These are phyloP conservation scores for Eulemur rufifrons DNA, from an alignment of 2,113 vertebrate species.

Conservation along the genomic window DNA sequence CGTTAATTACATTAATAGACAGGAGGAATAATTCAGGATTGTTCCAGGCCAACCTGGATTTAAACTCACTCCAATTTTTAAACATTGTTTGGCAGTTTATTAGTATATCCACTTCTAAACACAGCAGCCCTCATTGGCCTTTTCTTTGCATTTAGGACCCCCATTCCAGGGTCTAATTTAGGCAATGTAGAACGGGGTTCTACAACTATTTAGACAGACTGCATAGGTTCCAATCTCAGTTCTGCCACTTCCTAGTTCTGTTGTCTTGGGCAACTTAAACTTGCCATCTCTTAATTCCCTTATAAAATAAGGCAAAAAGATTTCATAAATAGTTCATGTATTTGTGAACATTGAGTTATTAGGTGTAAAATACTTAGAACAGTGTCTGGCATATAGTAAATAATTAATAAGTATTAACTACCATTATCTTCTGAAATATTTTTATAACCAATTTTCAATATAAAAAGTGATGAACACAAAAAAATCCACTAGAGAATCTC, in stretches of 20 bases:
- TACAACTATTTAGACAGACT: background rate
- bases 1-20: background rate
- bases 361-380: background rate
- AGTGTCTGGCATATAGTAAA: background rate
- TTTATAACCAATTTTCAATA: background rate
- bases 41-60: background rate
- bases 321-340: background rate
- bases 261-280: background rate
- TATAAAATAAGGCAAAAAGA: background rate
- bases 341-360: background rate
- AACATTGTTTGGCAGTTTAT: background rate
- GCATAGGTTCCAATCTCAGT: background rate
- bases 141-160: background rate
- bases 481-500: background rate
- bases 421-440: background rate
- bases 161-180: background rate
- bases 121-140: too few relatives aligned
- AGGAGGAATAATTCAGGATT: background rate
- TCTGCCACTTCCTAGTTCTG: background rate
- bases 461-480: background rate
- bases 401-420: background rate
- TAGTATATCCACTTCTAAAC: background rate
- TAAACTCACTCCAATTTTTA: background rate
- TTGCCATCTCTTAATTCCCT: background rate
- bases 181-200: background rate